Percentiles rank a stretch among this genome's conserved stretches.
These are phyloP conservation scores for Spheniscus mendiculus DNA, from an alignment of 2,113 vertebrate genomes.

Conservation along the genomic window DNA sequence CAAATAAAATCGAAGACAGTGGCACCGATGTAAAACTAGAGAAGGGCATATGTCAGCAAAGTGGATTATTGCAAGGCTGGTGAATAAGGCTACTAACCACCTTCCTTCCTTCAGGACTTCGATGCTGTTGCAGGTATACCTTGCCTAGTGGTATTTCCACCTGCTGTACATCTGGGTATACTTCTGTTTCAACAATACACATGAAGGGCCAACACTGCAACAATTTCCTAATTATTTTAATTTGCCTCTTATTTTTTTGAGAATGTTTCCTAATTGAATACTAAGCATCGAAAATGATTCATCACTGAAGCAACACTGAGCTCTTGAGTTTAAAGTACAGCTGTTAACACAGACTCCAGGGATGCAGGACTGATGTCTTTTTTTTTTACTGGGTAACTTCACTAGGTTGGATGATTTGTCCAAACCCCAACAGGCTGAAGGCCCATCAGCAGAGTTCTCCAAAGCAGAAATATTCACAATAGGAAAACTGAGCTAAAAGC, in stretches of 20 bases:
- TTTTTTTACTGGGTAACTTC: not conserved
- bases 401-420: not conserved
- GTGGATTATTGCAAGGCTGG: not conserved
- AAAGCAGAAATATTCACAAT: not conserved
- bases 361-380: not conserved
- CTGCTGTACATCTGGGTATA: not conserved
- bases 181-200: not conserved
- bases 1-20: not conserved
- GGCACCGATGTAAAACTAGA: not conserved
- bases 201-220: not conserved
- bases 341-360: not conserved
- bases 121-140: not conserved
- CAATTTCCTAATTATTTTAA: constrained; percentile 19
- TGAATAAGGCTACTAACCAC: not conserved
- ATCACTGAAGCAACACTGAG: not conserved
- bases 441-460: not conserved
- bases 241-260: not conserved
- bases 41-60: not conserved
- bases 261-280: constrained; percentile 9
- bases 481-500: not conserved
- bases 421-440: not conserved
- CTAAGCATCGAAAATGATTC: not conserved
- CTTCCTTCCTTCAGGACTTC: not conserved
- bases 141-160: not conserved
- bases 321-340: constrained; percentile 4